Base-by-base conservation (phyloP, 2,113 vertebrate species). In the Chaetops frenatus region DNA sequence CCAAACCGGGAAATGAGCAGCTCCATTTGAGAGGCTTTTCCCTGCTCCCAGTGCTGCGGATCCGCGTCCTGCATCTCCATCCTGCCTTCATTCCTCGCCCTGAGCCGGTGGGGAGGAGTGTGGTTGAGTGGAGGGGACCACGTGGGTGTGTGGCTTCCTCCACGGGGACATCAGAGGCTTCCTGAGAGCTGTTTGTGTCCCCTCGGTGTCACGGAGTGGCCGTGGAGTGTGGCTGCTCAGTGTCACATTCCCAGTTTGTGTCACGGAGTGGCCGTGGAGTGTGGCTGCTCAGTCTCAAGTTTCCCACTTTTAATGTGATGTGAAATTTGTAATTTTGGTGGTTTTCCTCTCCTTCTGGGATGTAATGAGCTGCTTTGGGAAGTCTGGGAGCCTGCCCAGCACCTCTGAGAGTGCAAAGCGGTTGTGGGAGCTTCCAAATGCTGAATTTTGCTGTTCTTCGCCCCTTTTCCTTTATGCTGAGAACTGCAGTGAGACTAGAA, bases 11-110 rank as follows among this genome's bases (percentile, higher is more conserved):
- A 19, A 36, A 10, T 0, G 3, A 56, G 15, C 67, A 14, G 73
- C 42, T 60, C 51, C 19, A 1, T 1, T 38, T 45, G 13, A 44
- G 74, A 17, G 11, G 53, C 50, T 77, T 80, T 86, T 33, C 28
- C 58, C 21, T 2, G 7, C 67, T 90, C 57, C 31, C 1, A 0
- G 3, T 10, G 73, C 57, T 44, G 19, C 0, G 1, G 15, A 1
- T 40, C 69, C 19, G 50, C 12, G 28, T 64, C 17, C 40, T 35
- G 9, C 15, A 0, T 38, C 33, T 62, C 15, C 1, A 2, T 15
- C 2, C 64, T 42, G 25, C 45, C 2, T 53, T n/a, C 12, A 4
- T 11, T 25, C 50, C 66, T 91, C 0, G 0, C 48, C 25, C 48
- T 3, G 29, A 54, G 83, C 15, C 0, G 0, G 8, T 45, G 33